Base-by-base conservation (phyloP, 2,113 vertebrate genomes). In the Pogonocichla stellata region DNA sequence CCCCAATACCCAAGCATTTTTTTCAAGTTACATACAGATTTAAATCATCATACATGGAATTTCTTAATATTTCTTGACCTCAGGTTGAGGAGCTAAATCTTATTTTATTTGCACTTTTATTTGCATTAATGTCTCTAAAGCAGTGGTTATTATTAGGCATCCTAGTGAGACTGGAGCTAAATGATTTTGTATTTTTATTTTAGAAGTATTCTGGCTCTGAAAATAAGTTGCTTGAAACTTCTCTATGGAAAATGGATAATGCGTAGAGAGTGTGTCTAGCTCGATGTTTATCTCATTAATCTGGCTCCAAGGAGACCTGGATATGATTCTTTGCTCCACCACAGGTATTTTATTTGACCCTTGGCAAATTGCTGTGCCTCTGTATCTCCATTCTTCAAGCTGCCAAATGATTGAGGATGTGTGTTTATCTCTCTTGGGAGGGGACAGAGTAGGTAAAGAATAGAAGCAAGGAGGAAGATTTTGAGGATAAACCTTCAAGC, bases 251-350 rank as follows among this genome's bases (percentile, higher is more conserved):
- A 92, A 75, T 6, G 12, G 36, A n/a, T 51, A 88, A 56, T 12
- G 29, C 54, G 16, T n/a, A 50, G 29, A 89, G 33, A 71, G 4
- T 10, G 2, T 82, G 45, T 82, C 54, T 77, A 36, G n/a, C 85
- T 57, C 34, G 73, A n/a, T 72, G 24, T 69, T 92, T 87, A 90
- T 72, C 20, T 79, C 74, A 90, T 94, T 94, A 90, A 91, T 92
- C 74, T 91, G 54, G 28, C 54, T 88, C 53, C 58, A 87, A 87
- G 45, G 33, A 95, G 74, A 91, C 50, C 33, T 94, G 58, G 47
- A 40, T 83, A 85, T 36, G 66, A 90, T 43, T 94, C 84, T 90
- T 82, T 88, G 29, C 66, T 90, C 26, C 64, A 90, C 33, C 42
- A 77, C 57, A 82, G 54, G 61, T 80, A 70, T 91, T 33, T 47